Conservation (phyloP, 2,797 vertebrate species). For the Orestias chungarensis region DNA sequence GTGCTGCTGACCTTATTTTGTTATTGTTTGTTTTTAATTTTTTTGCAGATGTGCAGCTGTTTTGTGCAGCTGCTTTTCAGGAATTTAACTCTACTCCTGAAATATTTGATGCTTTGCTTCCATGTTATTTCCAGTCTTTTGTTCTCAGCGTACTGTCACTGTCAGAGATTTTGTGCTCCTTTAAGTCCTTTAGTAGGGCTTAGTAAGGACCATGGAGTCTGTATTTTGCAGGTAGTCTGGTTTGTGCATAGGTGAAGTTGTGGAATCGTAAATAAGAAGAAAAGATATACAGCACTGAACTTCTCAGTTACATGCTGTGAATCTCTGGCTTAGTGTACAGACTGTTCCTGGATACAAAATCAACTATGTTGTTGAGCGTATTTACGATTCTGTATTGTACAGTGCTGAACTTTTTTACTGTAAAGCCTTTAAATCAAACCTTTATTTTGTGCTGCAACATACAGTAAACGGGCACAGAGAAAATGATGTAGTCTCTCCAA, state of each 20-base stretch:
- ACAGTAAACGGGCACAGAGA: slow-evolving; percentile 20
- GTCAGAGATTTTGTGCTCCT: not conserved
- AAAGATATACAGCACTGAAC: slow-evolving; percentile 13
- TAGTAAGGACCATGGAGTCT: slow-evolving; percentile 4
- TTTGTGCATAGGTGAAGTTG: slow-evolving; percentile 6
- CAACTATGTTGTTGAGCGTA: slow-evolving; percentile 16
- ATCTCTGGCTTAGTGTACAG: slow-evolving; percentile 21
- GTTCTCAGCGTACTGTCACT: not conserved
- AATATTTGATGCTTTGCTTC: slow-evolving; percentile 5
- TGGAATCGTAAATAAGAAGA: slow-evolving; percentile 6
- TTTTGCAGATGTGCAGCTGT: slow-evolving; percentile 9
- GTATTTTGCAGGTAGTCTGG: not conserved
- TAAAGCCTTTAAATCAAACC: slow-evolving; percentile 46
- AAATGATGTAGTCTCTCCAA: slow-evolving; percentile 35
- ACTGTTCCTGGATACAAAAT: slow-evolving; percentile 26
- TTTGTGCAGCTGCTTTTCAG: slow-evolving; percentile 17
- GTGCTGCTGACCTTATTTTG: not conserved
- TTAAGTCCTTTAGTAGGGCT: not conserved
- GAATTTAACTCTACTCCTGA: slow-evolving; percentile 17
- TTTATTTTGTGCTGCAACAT: slow-evolving; percentile 32
- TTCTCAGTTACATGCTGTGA: slow-evolving; percentile 4
- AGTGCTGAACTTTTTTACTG: not conserved
- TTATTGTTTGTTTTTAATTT: not conserved
- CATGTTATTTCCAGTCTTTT: not conserved
- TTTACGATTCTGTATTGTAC: slow-evolving; percentile 6